Evolutionary conservation across 2,888 invertebrate genomes (phyloP).

Genomic region (Leucoma salicis): DNA sequence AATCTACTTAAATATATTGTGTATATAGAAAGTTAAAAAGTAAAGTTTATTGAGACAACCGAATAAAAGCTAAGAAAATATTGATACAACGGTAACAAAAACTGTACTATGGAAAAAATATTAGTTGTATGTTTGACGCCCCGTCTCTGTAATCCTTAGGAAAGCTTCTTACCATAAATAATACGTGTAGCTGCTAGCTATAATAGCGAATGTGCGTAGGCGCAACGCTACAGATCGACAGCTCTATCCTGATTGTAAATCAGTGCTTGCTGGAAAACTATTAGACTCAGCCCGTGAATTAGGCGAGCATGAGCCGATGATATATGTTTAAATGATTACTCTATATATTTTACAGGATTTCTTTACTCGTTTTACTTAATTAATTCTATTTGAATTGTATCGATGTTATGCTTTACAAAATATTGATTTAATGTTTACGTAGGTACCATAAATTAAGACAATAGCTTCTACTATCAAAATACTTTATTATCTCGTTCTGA

Average conservation of each 20-base stretch:
- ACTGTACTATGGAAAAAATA: slow-evolving; percentile 49
- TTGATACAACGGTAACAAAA: slow-evolving; percentile 42
- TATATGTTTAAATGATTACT: background rate
- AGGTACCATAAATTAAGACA: too few relatives aligned
- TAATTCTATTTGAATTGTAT: too few relatives aligned
- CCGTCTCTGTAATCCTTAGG: slow-evolving; percentile 74
- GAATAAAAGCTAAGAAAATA: slow-evolving; percentile 44
- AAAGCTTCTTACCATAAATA: slow-evolving; percentile 82
- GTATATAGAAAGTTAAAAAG: slow-evolving; percentile 27
- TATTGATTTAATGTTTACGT: too few relatives aligned
- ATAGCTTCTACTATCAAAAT: too few relatives aligned
- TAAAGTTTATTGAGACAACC: slow-evolving; percentile 37
- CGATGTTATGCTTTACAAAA: too few relatives aligned
- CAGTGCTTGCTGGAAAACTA: slow-evolving; percentile 60
- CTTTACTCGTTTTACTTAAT: too few relatives aligned
- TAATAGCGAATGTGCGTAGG: slow-evolving; percentile 72
- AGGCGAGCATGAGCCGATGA: slow-evolving; percentile 28
- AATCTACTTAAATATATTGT: slow-evolving; percentile 30
- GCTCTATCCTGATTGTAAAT: slow-evolving; percentile 78
- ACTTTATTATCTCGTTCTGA: too few relatives aligned
- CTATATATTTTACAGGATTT: slow-evolving; percentile 2
- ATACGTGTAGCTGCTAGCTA: slow-evolving; percentile 76
- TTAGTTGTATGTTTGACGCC: slow-evolving; percentile 71
- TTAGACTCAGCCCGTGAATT: slow-evolving; percentile 42
- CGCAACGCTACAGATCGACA: slow-evolving; percentile 72